Evolutionary conservation across 2,888 invertebrate genomes (phyloP), one percentile per base, ranked within the genome.

Genomic region (Meloe dianella): DNA sequence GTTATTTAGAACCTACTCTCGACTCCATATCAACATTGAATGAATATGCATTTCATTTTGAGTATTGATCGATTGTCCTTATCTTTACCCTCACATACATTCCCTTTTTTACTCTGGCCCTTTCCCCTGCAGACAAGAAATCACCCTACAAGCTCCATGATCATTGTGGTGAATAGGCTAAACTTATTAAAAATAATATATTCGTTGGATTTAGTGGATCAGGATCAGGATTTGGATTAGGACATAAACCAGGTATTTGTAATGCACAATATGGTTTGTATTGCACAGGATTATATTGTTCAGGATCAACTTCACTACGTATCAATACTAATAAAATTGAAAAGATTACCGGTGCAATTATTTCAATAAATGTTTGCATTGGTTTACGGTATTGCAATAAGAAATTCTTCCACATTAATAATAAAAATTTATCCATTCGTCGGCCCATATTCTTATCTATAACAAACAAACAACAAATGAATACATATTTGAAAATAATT

Each of bases 381-480:
- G 89, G 89, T 81, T 90, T 91, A 69, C 93, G 85, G 85, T 88
- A 90, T 84, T 94, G 93, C 56, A 94, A 87, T 3, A 91, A 82
- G 84, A 90, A 92, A 82, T 94, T 95, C 84, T 95, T 95, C 94
- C 94, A 95, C 82, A 93, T 86, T 66, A 95, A 84, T 70, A 95
- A 84, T 14, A 86, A 80, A 79, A 94, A 91, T 80, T 91, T 90
- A 35, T 86, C 84, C 67, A 70, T 67, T 56, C 60, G 29, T 63
- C 57, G 54, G 54, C 64, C 62, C 70, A 70, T 65, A 29, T 14
- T 59, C 22, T 35, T 57, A n/a, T 29, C 59, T 59, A 22, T 20
- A 35, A 30, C 29, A n/a, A 59, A 27, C n/a, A n/a, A 35, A 35
- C 12, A 10, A 10, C 12, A 10, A n/a, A n/a, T n/a, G n/a, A n/a